Conservation (phyloP, 2,113 vertebrate genomes). For the Donacobius atricapilla region DNA sequence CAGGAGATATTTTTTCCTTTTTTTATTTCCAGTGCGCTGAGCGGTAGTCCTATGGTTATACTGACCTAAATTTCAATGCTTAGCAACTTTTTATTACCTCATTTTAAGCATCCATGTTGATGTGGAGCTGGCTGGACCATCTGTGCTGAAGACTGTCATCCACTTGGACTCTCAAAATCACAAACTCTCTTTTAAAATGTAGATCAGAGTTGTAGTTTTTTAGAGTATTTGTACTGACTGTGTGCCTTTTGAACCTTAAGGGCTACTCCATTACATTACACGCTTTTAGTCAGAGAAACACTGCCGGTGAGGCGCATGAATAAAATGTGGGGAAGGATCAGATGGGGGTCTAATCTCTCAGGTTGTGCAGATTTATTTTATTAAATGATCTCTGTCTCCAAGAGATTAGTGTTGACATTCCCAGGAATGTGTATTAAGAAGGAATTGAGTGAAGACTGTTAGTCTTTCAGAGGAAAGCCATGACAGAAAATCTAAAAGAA, state of each 20-base stretch:
- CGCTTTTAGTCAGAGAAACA: not conserved
- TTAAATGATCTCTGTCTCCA: not conserved
- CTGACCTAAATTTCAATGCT: not conserved
- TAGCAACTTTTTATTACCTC: not conserved
- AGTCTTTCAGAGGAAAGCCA: not conserved
- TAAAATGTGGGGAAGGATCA: not conserved
- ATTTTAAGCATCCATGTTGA: not conserved
- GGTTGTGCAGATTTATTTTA: not conserved
- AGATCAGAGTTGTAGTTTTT: not conserved
- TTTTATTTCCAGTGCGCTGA: not conserved
- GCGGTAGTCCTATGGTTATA: not conserved
- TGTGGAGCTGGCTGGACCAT: not conserved
- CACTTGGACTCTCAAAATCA: not conserved
- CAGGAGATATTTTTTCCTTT: not conserved
- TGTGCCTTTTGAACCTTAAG: not conserved
- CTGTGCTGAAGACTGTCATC: not conserved
- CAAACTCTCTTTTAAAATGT: not conserved
- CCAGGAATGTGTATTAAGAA: not conserved
- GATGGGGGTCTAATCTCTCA: not conserved
- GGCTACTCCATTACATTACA: not conserved
- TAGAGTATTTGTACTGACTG: not conserved
- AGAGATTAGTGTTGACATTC: not conserved
- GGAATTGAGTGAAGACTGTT: not conserved
- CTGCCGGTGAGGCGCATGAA: not conserved
- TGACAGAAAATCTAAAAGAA: not conserved